Evolutionary conservation across 1,140 invertebrate species (phyloP).

Genomic region (Lithobius niger): DNA sequence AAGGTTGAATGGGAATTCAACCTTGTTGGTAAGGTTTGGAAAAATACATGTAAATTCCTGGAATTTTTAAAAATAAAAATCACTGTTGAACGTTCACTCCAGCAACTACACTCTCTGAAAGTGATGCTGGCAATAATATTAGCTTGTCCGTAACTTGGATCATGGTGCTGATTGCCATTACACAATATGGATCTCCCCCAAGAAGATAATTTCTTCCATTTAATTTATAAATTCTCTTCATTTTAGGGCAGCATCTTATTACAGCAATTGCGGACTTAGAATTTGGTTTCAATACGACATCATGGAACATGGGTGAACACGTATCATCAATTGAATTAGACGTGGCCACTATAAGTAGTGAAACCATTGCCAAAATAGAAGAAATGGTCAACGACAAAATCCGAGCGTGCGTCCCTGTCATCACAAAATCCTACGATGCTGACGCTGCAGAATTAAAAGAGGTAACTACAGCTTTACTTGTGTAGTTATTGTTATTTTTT

Average conservation of each 20-base stretch:
- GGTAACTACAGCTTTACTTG: conserved; percentile 32
- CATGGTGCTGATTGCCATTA: too few species aligned
- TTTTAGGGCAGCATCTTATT: conserved; percentile 61
- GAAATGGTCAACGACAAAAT: conserved; percentile 52
- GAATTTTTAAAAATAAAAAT: neutral
- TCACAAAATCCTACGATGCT: conserved; percentile 44
- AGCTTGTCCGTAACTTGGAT: neutral
- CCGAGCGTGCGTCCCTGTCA: conserved; percentile 41
- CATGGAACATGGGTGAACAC: conserved; percentile 62
- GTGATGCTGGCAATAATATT: neutral
- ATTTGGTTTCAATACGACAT: conserved; percentile 50
- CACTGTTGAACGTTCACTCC: neutral
- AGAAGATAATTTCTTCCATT: too few species aligned
- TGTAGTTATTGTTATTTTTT: conserved; percentile 8
- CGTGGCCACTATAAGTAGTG: conserved; percentile 23
- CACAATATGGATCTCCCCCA: too few species aligned
- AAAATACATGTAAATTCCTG: too few species aligned
- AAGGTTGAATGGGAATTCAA: too few species aligned
- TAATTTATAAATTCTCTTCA: conserved; percentile 11
- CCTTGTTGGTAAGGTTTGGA: too few species aligned
- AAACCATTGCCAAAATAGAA: conserved; percentile 39
- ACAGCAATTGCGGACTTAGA: conserved; percentile 59
- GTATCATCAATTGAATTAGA: conserved; percentile 33
- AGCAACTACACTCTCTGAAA: neutral
- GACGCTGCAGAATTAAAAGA: conserved; percentile 42